A percentile compares a stretch with the other conserved stretches of the same genome.
Conservation (phyloP, 2,888 invertebrate genomes). For the Phengaris alcon region DNA sequence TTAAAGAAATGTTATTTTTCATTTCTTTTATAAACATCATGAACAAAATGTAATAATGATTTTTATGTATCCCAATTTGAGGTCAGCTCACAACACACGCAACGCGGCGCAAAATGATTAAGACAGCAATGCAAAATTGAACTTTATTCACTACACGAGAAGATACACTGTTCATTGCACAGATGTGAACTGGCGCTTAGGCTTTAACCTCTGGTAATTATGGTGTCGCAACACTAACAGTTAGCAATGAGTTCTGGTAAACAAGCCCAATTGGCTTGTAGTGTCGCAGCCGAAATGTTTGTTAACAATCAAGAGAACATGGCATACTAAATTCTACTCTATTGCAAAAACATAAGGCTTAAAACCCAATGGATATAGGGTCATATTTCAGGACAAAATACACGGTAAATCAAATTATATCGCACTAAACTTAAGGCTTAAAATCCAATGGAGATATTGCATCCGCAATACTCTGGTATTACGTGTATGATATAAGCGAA, state of each 20-base stretch:
- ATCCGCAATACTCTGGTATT: constrained; percentile 8
- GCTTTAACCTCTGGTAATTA: constrained; percentile 13
- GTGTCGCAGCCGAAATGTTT: constrained; percentile 35
- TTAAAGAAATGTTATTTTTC: too few relatives aligned
- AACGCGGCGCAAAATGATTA: too few relatives aligned
- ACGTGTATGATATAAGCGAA: constrained; percentile 9
- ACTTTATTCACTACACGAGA: too few relatives aligned
- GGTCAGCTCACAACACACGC: too few relatives aligned
- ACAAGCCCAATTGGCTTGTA: constrained; percentile 31
- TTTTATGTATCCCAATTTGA: too few relatives aligned
- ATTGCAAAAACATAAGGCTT: neutral
- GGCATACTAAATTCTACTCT: neutral
- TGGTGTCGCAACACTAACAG: constrained; percentile 24
- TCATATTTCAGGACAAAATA: neutral
- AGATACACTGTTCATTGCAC: neutral
- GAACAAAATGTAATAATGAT: too few relatives aligned
- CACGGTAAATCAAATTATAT: neutral
- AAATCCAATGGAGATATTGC: neutral
- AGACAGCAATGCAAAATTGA: too few relatives aligned
- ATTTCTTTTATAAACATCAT: too few relatives aligned
- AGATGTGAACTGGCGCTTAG: neutral
- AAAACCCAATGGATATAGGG: neutral
- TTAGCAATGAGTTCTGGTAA: constrained; percentile 25
- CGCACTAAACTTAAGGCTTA: neutral
- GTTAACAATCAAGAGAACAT: constrained; percentile 31